Conservation (phyloP, 2,113 vertebrate species). For the Centropus bengalensis region DNA sequence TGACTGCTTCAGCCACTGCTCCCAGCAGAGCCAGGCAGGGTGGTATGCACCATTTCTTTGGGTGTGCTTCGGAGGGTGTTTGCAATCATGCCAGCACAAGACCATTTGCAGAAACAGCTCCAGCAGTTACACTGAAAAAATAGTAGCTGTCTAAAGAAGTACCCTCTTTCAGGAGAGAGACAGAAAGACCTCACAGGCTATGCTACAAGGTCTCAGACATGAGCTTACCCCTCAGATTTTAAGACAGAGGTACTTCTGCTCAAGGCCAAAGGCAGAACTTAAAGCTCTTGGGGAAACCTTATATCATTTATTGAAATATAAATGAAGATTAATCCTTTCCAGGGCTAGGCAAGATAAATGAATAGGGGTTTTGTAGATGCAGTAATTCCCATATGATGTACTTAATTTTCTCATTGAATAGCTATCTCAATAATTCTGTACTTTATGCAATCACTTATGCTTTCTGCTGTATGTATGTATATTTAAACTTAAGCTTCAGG, state of each 20-base stretch:
- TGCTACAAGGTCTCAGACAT: neutral
- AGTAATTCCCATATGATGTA: neutral
- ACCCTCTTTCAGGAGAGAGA: neutral
- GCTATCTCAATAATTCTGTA: neutral
- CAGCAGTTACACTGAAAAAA: neutral
- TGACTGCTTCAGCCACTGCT: neutral
- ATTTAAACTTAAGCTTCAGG: neutral
- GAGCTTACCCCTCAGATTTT: neutral
- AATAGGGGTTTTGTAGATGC: neutral
- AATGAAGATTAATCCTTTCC: conserved; percentile 28
- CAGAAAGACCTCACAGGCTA: neutral
- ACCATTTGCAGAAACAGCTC: neutral
- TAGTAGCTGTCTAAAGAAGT: neutral
- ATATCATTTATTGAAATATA: neutral
- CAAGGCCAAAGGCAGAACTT: neutral
- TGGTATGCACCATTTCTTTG: neutral
- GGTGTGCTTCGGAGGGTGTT: neutral
- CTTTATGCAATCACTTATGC: neutral
- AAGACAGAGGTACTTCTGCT: neutral
- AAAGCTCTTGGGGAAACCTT: neutral
- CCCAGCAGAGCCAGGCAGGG: neutral
- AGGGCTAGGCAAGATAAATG: neutral
- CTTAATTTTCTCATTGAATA: conserved; percentile 29
- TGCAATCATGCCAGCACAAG: neutral
- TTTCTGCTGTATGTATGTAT: neutral